These are phyloP conservation scores for Acrocyrtus sp. DNA, from an alignment of 2,888 invertebrate species.

Conservation along the genomic window DNA sequence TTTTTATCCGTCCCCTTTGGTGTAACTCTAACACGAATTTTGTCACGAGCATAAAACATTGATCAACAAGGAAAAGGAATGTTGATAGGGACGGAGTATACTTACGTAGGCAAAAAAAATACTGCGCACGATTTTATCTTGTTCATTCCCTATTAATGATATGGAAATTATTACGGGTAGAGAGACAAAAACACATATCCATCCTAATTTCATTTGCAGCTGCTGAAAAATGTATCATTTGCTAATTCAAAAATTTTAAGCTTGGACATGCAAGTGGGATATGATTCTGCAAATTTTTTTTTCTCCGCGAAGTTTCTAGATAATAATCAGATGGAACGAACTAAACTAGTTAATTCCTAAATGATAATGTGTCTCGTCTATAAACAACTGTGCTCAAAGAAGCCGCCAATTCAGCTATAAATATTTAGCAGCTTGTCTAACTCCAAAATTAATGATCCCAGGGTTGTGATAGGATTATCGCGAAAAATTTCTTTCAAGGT, in stretches of 20 bases:
- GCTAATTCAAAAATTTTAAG: constrained; percentile 1
- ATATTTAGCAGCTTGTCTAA: no score
- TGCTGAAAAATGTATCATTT: not conserved
- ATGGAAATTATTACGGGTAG: not conserved
- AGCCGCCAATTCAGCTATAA: no score
- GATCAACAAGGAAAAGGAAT: constrained; percentile 51
- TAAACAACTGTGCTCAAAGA: no score
- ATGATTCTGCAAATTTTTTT: no score
- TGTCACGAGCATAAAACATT: constrained; percentile 55
- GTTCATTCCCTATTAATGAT: not conserved
- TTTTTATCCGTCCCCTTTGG: constrained; percentile 34
- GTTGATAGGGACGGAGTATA: no score
- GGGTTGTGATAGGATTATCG: no score
- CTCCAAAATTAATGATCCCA: no score
- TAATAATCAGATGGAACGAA: not conserved
- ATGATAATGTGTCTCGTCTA: no score
- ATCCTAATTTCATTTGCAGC: not conserved
- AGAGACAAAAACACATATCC: no score
- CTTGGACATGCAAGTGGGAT: not conserved
- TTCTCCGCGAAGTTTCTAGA: not conserved
- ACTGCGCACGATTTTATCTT: constrained; percentile 28
- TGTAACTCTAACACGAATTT: constrained; percentile 40
- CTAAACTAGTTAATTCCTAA: constrained; percentile 16
- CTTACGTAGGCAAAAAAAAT: constrained; percentile 41
- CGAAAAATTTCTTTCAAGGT: no score